Base-by-base conservation (phyloP, 2,113 vertebrate species). In the Chrysochloris asiatica region DNA sequence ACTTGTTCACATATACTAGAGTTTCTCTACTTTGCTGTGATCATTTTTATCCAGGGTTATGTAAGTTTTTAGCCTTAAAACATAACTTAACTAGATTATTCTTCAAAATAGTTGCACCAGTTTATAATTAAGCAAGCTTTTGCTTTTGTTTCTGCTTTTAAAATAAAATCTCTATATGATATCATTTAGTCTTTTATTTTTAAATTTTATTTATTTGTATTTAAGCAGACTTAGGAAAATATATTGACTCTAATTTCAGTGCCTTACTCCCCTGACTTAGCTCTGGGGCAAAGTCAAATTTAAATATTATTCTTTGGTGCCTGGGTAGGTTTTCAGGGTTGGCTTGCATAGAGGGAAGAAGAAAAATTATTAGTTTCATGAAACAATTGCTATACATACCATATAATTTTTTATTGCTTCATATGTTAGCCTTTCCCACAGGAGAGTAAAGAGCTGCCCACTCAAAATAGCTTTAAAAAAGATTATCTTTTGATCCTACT, bases 371-470 rank as follows among this genome's bases (percentile, higher is more conserved):
- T 90, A 88, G 38, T 59, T 69, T 76, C 67, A 38, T 92, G 54
- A 78, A 94, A 81, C 45, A 76, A 50, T 88, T 90, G 61, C 52
- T 67, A 28, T 7, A 52, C 30, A 71, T 17, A 13, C 16, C 89
- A n/a, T 80, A 48, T 78, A 90, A 92, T 81, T 93, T 93, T 80
- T 76, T 7, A 82, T 80, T 77, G 59, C n/a, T 61, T 91, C 78
- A 90, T 54, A 86, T 93, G 13, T 65, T 93, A 88, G 36, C 7
- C 50, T 88, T 91, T 95, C 61, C 52, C 80, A 84, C 13, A 83
- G 65, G 61, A 67, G 41, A 93, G 80, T 2, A 63, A 93, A 90
- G 3, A 90, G 26, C 24, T 26, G 22, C 67, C 47, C 26, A 73
- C 56, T 92, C 67, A 90, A 77, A 75, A 71, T 63, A 77, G 79